Evolutionary conservation across 2,113 vertebrate genomes (phyloP), one percentile per base, ranked within the genome.

Genomic region (Myotis brandtii): DNA sequence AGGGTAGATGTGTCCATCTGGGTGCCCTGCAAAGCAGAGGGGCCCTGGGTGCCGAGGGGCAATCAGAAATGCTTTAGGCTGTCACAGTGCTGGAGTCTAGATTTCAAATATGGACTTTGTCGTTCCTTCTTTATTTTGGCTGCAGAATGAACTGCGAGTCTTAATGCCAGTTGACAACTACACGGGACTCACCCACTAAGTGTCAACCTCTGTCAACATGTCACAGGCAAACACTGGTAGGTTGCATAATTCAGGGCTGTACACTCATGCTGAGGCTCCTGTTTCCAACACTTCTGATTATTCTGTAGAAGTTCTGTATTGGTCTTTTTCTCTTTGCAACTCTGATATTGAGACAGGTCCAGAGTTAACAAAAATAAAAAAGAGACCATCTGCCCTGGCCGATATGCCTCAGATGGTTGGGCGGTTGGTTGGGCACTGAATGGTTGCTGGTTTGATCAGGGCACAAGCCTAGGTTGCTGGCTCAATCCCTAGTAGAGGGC

Each of bases 131-230:
- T 96, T 95, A 97, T 91, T 96, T 76, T 9, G 91, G 93, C 66
- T 95, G 54, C 64, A 4, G 77, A 16, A 96, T 89, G 92, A 95
- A 89, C 70, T 56, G 43, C 27, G 95, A 94, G 87, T 96, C 56
- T 64, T 86, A 98, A 95, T 66, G 93, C 62, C 50, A 67, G 92
- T 37, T 96, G 91, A 97, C 64, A 96, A 67, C 48, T 88, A 82
- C 86, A 96, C 0, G 30, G 27, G 88, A 80, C 76, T 96, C 93
- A 46, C 34, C 91, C 94, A 91, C 83, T 34, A 91, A 94, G 8
- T 94, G 89, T 97, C 98, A 97, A 93, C 94, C 18, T 90, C 95
- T 93, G 48, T 93, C 92, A 96, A 67, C 66, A 91, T 95, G 95
- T 94, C 95, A 40, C 34, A 54, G 64, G 90, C 92, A 90, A 37